Base-by-base conservation (phyloP, 1,140 invertebrate genomes). In the Temnothorax longispinosus region DNA sequence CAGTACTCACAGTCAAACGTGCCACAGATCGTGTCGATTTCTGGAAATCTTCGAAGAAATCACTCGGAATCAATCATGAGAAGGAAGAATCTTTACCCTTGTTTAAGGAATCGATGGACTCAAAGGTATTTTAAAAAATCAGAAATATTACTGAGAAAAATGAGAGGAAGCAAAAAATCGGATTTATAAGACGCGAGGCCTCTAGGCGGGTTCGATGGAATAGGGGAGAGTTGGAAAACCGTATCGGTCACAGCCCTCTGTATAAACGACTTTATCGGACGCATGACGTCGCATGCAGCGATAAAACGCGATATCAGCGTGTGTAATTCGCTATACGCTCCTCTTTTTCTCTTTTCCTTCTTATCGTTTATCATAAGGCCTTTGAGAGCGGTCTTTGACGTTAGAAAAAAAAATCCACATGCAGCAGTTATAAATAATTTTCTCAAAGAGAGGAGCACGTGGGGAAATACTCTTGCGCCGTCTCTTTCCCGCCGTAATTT, bases 211-310 rank as follows among this genome's bases (percentile, higher is more conserved):
- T 87, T 89, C 78, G 90, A 89, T 69, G 76, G 3, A 87, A 89
- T 78, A 60, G 87, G 85, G 35, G 27, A 84, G 50, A 64, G 58
- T 18, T 78, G 47, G 60, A 86, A 87, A 74, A 67, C 85, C 86
- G 81, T 91, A 91, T 92, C 92, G 91, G 92, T 92, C 92, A 92
- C 86, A 92, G 91, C 88, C 87, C 91, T 75, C 90, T 62, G 11
- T 44, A 75, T 75, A 67, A 87, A 72, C 75, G 86, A 62, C 64
- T 88, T 92, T 92, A 92, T 92, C 91, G 80, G 71, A 64, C 76
- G 74, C 71, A 85, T 27, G 27, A 27, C 88, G 84, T 85, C 90
- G 91, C 65, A 85, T 74, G n/a, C 74, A 60, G 52, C 84, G 91
- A 92, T 92, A 92, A 92, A 87, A 82, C 78, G 76, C 15, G 64